Base-by-base conservation (phyloP, 2,888 invertebrate species). In the Rhamnusium bicolor region DNA sequence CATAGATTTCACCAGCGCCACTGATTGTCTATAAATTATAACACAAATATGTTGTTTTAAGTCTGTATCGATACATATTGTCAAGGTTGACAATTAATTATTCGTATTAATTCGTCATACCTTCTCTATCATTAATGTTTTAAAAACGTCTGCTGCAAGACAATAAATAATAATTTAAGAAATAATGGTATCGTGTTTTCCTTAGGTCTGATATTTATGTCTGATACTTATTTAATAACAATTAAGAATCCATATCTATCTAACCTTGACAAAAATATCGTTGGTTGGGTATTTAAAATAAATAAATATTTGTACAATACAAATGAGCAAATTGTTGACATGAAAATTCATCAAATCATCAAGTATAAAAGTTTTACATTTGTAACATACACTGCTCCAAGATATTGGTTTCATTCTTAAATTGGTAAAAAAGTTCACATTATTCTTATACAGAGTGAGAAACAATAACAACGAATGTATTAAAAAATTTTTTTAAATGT, bases 281-380 rank as follows among this genome's bases (percentile, higher is more conserved):
- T 47, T 27, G 16, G 27, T 51, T 65, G 29, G 19, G 29, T 65
- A 65, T 65, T 29, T 47, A 8, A 49, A 51, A 29, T 51, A 46
- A 14, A 62, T 46, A 62, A 27, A 65, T 53, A 65, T 51, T 65
- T 65, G 53, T 32, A 51, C 51, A 62, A 21, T 46, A 16, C 56
- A 40, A n/a, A 40, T 5, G 40, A 40, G n/a, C 12, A 40, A 40
- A 40, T 12, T 40, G 40, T 40, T 40, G 40, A 40, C n/a, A 40
- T 0, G n/a, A 40, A n/a, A 40, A 40, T 40, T 40, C 40, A n/a
- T n/a, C 40, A n/a, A n/a, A n/a, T 40, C n/a, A 32, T 40, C 40
- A 12, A 40, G n/a, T 3, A 4, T 14, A n/a, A 12, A 40, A 5
- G n/a, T n/a, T 32, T 32, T 32, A 32, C 8, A 8, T 24, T 24